phyloP scores from a whole-genome alignment of 2,113 vertebrate species.

The Perca fluviatilis region DNA sequence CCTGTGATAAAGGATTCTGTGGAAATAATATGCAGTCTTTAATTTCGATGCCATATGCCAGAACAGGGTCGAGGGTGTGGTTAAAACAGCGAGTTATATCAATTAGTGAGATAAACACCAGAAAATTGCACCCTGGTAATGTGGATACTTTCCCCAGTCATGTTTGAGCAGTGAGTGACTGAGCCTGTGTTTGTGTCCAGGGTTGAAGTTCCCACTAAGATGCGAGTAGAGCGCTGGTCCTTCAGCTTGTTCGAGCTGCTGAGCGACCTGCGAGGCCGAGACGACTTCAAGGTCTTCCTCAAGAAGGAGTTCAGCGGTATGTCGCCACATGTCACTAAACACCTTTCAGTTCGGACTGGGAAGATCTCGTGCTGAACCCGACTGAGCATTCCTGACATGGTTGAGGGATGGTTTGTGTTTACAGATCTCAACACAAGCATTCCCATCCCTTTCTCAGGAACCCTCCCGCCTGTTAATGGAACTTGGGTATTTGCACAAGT shows the following conservation, averaged over 20 bases:
- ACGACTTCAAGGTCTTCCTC: slow-evolving; percentile 96
- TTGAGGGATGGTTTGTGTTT: background rate
- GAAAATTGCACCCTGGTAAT: no score
- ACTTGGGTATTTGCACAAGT: background rate
- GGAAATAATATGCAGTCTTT: no score
- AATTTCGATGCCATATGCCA: no score
- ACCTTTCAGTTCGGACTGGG: background rate
- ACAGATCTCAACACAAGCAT: no score
- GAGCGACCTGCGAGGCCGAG: slow-evolving; percentile 91
- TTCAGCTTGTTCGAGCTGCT: slow-evolving; percentile 95
- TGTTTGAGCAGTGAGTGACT: background rate
- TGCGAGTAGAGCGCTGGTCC: slow-evolving; percentile 96
- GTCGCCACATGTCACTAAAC: background rate
- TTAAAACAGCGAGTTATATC: no score
- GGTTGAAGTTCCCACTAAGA: slow-evolving; percentile 92
- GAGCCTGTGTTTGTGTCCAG: slow-evolving; percentile 73
- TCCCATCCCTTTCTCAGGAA: background rate
- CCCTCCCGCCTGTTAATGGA: background rate
- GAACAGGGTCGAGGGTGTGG: no score
- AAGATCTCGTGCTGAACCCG: background rate
- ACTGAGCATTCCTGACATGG: background rate
- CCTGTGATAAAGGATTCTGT: no score
- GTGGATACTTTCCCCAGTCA: background rate
- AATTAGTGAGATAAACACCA: no score
- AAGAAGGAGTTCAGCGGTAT: slow-evolving; percentile 98